Percentiles rank a stretch among this genome's conserved stretches.
These are phyloP conservation scores for Noturus placidus DNA, from an alignment of 2,113 vertebrate genomes.

Conservation along the genomic window DNA sequence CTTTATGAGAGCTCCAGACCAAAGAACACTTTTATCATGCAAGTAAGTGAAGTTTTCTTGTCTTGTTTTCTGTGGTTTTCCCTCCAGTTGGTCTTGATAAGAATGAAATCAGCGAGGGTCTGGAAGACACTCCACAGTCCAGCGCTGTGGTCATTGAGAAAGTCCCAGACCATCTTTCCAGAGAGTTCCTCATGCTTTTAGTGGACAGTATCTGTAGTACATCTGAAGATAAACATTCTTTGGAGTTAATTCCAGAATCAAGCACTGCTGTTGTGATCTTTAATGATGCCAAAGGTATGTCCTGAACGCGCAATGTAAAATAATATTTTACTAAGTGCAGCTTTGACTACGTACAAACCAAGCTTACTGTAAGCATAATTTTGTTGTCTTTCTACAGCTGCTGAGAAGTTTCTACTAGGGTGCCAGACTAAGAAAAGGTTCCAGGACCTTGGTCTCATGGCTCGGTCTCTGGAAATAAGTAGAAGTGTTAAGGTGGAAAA, in stretches of 20 bases:
- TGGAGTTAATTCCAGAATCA: slow-evolving; percentile 80
- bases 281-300: slow-evolving; percentile 70
- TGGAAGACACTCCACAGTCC: not conserved
- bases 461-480: no score
- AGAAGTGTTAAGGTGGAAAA: no score
- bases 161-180: slow-evolving; percentile 50
- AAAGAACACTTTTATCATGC: not conserved
- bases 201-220: slow-evolving; percentile 73
- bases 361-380: no score
- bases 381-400: no score
- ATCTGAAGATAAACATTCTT: slow-evolving; percentile 66
- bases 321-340: not conserved
- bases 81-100: not conserved
- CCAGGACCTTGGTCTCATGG: no score
- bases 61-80: not conserved
- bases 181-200: slow-evolving; percentile 68
- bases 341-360: not conserved
- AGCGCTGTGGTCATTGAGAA: slow-evolving; percentile 73
- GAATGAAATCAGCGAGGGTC: not conserved
- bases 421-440: no score
- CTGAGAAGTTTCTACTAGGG: no score
- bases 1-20: not conserved
- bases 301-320: not conserved
- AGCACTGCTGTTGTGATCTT: slow-evolving; percentile 74
- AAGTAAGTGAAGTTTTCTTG: not conserved